Evolutionary conservation across 2,888 invertebrate genomes (phyloP).

Genomic region (Leptopterna dolabrata): DNA sequence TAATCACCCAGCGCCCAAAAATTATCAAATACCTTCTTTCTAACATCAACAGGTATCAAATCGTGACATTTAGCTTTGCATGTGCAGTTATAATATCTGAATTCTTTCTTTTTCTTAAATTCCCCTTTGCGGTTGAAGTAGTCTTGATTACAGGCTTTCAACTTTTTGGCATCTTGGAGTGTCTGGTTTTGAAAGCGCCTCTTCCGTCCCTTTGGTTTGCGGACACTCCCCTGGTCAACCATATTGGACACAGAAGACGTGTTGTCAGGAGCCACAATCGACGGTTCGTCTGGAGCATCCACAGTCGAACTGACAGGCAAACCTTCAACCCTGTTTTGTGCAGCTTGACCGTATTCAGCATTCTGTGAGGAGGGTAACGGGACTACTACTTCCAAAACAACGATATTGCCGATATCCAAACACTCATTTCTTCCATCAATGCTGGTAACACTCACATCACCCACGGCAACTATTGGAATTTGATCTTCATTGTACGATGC

Average conservation of each 20-base stretch:
- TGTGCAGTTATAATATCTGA: no score
- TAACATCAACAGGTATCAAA: no score
- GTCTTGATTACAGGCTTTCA: background rate
- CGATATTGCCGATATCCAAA: no score
- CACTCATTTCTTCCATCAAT: no score
- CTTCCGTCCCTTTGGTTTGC: slow-evolving; percentile 3
- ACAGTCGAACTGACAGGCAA: no score
- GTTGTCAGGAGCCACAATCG: no score
- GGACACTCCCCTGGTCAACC: background rate
- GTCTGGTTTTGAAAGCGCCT: background rate
- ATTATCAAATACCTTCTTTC: background rate
- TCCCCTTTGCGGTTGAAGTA: slow-evolving; percentile 2
- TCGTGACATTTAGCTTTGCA: no score
- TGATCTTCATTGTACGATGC: background rate
- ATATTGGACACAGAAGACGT: no score
- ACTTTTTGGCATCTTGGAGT: background rate
- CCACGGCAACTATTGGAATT: background rate
- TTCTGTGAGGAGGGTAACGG: no score
- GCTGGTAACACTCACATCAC: background rate
- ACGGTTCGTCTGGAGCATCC: no score
- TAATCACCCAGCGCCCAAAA: slow-evolving; percentile 16
- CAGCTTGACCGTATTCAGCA: background rate
- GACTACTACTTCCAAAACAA: no score
- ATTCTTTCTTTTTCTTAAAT: background rate
- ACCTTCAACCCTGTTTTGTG: no score